Base-by-base conservation (phyloP, 2,113 vertebrate species). In the Pseudopipra pipra region DNA sequence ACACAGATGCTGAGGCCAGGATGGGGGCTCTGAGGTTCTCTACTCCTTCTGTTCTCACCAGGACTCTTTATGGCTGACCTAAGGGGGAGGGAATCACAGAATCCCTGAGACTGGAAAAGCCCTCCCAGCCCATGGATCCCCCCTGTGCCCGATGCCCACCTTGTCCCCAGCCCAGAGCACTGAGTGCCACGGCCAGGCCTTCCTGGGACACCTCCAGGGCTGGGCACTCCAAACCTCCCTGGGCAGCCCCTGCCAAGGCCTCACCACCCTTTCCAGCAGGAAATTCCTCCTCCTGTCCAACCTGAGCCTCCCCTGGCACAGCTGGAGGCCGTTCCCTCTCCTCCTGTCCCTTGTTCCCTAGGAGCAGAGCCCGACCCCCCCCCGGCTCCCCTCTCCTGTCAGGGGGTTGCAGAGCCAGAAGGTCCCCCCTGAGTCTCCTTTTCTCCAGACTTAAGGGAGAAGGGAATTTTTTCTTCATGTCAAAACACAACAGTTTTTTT, bases 111-210 rank as follows among this genome's bases (percentile, higher is more conserved):
- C 0, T 74, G 52, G 77, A 28, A 66, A 81, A 52, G 14, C 10
- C 18, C 61, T 37, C 12, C 61, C 19, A 5, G 33, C 3, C 6
- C 35, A 70, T 3, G 0, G 0, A 63, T 16, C 46, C 28, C 59
- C 73, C 15, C 33, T 74, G 23, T 39, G 37, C 15, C 59, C 0
- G 0, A 67, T 59, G 4, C 5, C 33, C 28, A 28, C 22, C 7
- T 0, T 56, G 35, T 41, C 75, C 0, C 41, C 66, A 65, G 35
- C 13, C 12, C 58, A 56, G 41, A 58, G 31, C 35, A 0, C 75
- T 63, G 23, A 70, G 54, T 43, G 76, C 43, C 59, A 44, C 5
- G 0, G 15, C 37, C 59, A 52, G 44, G 1, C 12, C 27, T 59
- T 19, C 68, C 68, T 44, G 1, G 44, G 44, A 8, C 12, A 51